Percentiles rank a stretch among this genome's conserved stretches.
Conservation (phyloP, 2,113 vertebrate species). For the Colaptes auratus region DNA sequence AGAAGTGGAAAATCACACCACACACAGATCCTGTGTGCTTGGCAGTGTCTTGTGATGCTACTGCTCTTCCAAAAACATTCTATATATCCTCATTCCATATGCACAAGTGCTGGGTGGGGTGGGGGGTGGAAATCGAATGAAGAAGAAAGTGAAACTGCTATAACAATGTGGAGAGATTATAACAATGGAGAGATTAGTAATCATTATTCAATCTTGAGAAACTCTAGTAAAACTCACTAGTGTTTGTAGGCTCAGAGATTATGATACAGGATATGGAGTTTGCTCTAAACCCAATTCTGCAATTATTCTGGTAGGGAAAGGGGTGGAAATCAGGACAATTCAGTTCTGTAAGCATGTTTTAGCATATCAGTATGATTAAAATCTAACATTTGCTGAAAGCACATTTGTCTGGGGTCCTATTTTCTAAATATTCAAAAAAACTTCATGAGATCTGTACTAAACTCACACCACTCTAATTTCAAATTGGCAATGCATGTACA, state of each 20-base stretch:
- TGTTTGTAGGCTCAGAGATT: background rate
- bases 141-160: background rate
- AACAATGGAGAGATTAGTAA: background rate
- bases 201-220: background rate
- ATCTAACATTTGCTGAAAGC: background rate
- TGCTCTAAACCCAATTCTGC: background rate
- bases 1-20: background rate
- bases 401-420: background rate
- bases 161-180: no score
- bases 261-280: background rate
- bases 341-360: background rate
- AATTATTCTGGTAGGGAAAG: background rate
- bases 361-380: background rate
- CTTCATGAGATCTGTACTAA: background rate
- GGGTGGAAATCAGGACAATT: background rate
- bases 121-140: background rate
- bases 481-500: background rate
- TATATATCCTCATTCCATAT: background rate
- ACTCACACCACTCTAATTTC: background rate
- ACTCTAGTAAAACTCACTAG: background rate
- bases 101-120: background rate
- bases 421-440: background rate
- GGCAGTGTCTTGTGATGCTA: background rate
- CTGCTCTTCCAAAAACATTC: background rate
- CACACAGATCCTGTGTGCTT: background rate